Percentiles rank a stretch among this genome's conserved stretches.
phyloP scores from a whole-genome alignment of 2,113 vertebrate species.

The Nestor notabilis region DNA sequence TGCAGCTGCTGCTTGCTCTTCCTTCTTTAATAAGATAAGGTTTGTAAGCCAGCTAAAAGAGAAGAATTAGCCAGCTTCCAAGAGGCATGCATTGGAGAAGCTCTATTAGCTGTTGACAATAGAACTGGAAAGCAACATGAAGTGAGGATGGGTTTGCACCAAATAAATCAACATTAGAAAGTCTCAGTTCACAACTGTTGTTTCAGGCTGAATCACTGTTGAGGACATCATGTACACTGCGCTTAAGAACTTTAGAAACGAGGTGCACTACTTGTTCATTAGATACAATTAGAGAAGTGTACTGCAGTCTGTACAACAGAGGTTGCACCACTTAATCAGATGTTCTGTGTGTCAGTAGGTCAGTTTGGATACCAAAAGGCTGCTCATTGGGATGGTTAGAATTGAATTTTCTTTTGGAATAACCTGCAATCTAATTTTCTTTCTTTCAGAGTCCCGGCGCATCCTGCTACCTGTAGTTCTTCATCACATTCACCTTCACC shows the following conservation, averaged over 20 bases:
- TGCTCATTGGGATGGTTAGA: background rate
- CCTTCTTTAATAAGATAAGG: background rate
- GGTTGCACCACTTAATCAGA: background rate
- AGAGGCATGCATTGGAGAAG: background rate
- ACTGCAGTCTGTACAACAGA: background rate
- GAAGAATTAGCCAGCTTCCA: background rate
- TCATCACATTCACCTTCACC: constrained; percentile 96
- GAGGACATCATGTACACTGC: background rate
- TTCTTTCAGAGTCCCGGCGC: constrained; percentile 89
- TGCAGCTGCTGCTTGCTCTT: background rate
- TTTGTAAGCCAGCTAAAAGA: background rate
- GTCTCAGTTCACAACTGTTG: background rate
- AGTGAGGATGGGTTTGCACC: background rate
- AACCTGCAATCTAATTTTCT: background rate
- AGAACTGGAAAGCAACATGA: background rate
- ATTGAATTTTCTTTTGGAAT: background rate
- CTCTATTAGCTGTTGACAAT: background rate
- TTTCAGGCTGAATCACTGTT: background rate
- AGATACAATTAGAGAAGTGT: background rate
- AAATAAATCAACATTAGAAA: background rate
- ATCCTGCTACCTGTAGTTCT: constrained; percentile 95
- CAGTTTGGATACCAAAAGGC: background rate
- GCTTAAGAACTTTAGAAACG: background rate
- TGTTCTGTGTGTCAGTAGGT: background rate
- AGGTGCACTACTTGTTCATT: background rate